Evolutionary conservation across 2,888 invertebrate genomes (phyloP).

Genomic region (Caenorhabditis japonica): DNA sequence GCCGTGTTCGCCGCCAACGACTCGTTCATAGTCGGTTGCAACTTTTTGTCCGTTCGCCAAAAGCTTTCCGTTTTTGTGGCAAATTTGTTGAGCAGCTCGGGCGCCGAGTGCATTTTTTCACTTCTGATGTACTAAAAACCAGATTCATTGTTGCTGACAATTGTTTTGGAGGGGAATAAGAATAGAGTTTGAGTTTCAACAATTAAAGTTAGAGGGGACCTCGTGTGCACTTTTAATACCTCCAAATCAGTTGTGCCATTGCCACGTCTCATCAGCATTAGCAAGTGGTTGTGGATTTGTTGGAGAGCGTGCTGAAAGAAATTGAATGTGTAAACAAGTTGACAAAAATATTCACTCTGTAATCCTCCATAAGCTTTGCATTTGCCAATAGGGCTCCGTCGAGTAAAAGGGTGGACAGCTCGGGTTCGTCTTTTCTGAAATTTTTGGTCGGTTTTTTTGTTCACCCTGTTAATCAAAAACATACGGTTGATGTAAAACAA

Average conservation of each 20-base stretch:
- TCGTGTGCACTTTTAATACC: neutral
- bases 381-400: constrained; percentile 3
- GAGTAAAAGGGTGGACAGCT: constrained; percentile 8
- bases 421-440: constrained; percentile 29
- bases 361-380: constrained; percentile 20
- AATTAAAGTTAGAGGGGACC: neutral
- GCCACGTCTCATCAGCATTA: constrained; percentile 31
- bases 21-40: constrained; percentile 38
- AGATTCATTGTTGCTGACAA: no score
- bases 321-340: neutral
- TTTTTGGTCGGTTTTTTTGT: neutral
- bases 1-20: constrained; percentile 22
- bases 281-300: constrained; percentile 14
- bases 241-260: constrained; percentile 22
- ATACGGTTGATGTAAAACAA: constrained; percentile 6
- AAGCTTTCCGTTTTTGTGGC: constrained; percentile 26
- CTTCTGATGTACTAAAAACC: constrained; percentile 16
- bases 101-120: constrained; percentile 21
- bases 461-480: neutral
- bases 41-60: constrained; percentile 28
- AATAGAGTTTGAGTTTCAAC: no score
- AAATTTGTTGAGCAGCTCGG: constrained; percentile 26
- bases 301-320: constrained; percentile 25
- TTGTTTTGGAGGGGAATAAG: no score
- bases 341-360: neutral